phyloP scores from a whole-genome alignment of 2,888 invertebrate species.

The Pimpla rufipes region DNA sequence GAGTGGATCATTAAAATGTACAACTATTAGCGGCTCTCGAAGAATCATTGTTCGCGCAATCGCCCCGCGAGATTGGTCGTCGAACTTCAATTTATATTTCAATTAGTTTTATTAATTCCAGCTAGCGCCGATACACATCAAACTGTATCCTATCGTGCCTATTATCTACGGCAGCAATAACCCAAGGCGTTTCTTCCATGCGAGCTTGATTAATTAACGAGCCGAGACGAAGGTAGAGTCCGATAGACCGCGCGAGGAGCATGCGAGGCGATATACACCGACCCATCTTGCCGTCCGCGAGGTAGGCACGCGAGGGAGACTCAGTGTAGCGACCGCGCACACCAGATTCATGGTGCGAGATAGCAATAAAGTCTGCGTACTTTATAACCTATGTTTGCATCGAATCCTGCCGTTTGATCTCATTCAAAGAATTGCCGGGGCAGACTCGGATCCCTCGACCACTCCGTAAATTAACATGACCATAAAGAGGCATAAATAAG shows the following conservation, averaged over 20 bases:
- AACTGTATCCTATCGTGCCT: slow-evolving; percentile 22
- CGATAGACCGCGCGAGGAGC: slow-evolving; percentile 24
- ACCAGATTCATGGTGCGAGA: slow-evolving; percentile 57
- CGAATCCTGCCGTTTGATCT: slow-evolving; percentile 46
- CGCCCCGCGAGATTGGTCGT: not conserved
- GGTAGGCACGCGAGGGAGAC: slow-evolving; percentile 36
- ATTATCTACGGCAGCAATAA: slow-evolving; percentile 41
- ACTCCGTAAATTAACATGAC: slow-evolving; percentile 12
- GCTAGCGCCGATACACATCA: not conserved
- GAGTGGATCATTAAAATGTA: too few relatives aligned
- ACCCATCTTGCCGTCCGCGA: not conserved
- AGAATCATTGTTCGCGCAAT: not conserved
- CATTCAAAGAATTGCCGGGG: slow-evolving; percentile 21
- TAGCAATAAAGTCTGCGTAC: slow-evolving; percentile 49
- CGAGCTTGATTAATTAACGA: slow-evolving; percentile 61
- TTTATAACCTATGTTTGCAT: slow-evolving; percentile 45
- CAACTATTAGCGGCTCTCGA: too few relatives aligned
- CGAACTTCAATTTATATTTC: slow-evolving; percentile 19
- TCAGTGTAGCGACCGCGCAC: slow-evolving; percentile 20
- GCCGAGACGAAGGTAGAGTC: slow-evolving; percentile 36
- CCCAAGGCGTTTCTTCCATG: slow-evolving; percentile 27
- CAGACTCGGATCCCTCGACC: not conserved
- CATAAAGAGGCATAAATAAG: slow-evolving; percentile 8
- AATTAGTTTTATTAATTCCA: slow-evolving; percentile 39
- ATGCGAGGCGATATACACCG: slow-evolving; percentile 30